phyloP scores from a whole-genome alignment of 2,888 invertebrate genomes.

The Pammene fasciana region DNA sequence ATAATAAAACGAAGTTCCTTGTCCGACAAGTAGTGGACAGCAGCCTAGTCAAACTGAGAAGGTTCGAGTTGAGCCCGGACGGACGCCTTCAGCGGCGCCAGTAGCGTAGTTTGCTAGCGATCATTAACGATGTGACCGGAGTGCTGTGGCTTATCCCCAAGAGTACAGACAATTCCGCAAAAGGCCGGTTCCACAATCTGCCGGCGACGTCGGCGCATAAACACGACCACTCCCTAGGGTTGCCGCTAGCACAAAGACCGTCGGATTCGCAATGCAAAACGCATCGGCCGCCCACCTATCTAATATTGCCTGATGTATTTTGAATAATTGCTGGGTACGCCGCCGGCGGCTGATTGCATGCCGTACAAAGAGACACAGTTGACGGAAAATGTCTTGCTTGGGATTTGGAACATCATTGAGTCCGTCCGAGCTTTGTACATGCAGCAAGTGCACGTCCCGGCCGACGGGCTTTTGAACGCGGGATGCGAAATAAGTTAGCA shows the following conservation, averaged over 20 bases:
- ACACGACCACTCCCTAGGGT: constrained; percentile 69
- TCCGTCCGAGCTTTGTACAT: constrained; percentile 46
- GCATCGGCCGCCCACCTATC: constrained; percentile 78
- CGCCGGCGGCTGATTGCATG: constrained; percentile 69
- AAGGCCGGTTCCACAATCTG: constrained; percentile 66
- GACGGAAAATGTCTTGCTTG: constrained; percentile 73
- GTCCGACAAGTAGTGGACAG: background rate
- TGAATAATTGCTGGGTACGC: constrained; percentile 78
- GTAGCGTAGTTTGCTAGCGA: constrained; percentile 51
- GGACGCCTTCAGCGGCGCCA: constrained; percentile 43
- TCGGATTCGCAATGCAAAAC: constrained; percentile 82
- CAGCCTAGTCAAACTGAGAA: background rate
- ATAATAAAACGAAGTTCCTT: constrained; percentile 4
- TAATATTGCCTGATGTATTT: constrained; percentile 82
- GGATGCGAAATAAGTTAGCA: background rate
- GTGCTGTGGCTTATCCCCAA: constrained; percentile 60
- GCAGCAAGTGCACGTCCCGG: constrained; percentile 6
- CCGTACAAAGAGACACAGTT: constrained; percentile 66
- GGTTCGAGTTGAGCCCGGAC: constrained; percentile 39
- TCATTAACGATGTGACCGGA: constrained; percentile 50
- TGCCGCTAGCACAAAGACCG: constrained; percentile 68
- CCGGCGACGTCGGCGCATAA: constrained; percentile 57
- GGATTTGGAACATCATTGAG: constrained; percentile 55
- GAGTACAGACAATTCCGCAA: constrained; percentile 67
- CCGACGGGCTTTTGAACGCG: constrained; percentile 5